Evolutionary conservation across 2,797 vertebrate genomes (phyloP).

Genomic region (Catostomus latipinnis): DNA sequence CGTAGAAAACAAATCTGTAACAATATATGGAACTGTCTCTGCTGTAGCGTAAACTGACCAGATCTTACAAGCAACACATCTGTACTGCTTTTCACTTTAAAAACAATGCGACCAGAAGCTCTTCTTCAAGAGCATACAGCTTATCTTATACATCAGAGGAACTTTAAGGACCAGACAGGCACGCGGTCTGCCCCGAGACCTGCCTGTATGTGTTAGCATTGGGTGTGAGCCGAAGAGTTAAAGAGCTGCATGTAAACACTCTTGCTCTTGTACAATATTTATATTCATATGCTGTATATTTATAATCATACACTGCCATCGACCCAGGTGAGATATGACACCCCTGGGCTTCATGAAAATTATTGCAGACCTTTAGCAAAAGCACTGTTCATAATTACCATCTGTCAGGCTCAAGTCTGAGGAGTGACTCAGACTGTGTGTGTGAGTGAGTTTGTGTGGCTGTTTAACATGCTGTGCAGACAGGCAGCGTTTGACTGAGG

Average conservation of each 20-base stretch:
- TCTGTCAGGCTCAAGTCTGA: constrained; percentile 74
- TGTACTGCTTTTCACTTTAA: not conserved
- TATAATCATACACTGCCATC: constrained; percentile 39
- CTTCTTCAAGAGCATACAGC: not conserved
- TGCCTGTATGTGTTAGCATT: not conserved
- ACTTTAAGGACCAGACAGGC: constrained; percentile 3
- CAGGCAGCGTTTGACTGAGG: constrained; percentile 68
- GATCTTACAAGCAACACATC: not conserved
- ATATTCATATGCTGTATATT: constrained; percentile 41
- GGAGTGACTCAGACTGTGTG: constrained; percentile 65
- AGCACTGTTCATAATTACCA: constrained; percentile 77
- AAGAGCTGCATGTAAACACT: constrained; percentile 37
- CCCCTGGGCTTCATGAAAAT: constrained; percentile 60
- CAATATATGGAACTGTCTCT: not conserved
- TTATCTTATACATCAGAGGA: not conserved
- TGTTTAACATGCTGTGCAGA: constrained; percentile 72
- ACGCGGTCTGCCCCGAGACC: not conserved
- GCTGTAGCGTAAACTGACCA: too few relatives aligned
- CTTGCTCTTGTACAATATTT: constrained; percentile 47
- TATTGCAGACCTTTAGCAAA: constrained; percentile 66
- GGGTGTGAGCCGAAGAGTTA: constrained; percentile 20
- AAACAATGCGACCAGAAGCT: not conserved
- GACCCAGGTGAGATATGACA: constrained; percentile 54
- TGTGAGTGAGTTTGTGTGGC: constrained; percentile 24
- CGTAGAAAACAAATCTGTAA: too few relatives aligned